Base-by-base conservation (phyloP, 1,140 invertebrate genomes). In the Calephelis nemesis region DNA sequence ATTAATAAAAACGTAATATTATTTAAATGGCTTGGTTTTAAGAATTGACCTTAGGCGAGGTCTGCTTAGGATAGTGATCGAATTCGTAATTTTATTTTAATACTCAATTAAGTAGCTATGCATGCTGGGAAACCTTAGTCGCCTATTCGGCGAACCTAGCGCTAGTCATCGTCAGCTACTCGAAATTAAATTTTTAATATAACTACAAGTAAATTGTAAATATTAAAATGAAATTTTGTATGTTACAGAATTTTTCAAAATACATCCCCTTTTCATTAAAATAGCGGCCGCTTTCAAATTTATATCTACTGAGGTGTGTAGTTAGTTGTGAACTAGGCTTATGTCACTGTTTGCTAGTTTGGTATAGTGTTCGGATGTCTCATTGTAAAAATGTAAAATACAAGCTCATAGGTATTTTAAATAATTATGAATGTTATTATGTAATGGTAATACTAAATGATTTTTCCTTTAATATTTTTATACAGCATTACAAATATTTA, bases 401-500 rank as follows among this genome's bases (percentile, higher is more conserved):
- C 79, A 86, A 81, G 83, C 85, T 85, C 84, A 83, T 82, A 82
- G 77, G 73, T 82, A 83, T 83, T 87, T 85, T 83, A 81, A 85
- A 78, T 87, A 84, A 87, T 79, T 88, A 85, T 88, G 78, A 85
- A 87, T 86, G 85, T 89, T 88, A 86, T 79, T 74, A 81, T 78
- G 82, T 84, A 86, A 85, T 79, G 74, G 77, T 87, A 84, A 86
- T 87, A 82, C 76, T 82, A 88, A 82, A 81, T 89, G 30, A 30
- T 86, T 88, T 88, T 90, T 90, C 78, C 88, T 91, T 90, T 90
- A 91, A 87, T 91, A 90, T 91, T 90, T 91, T 91, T 90, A 89
- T 91, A 91, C 88, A 89, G 86, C 87, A 88, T 91, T 84, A 88
- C 83, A 85, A 81, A 86, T 90, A 90, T 88, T 84, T 87, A 89